A percentile compares a stretch with the other conserved stretches of the same genome.
Evolutionary conservation across 2,797 vertebrate species (phyloP).

Genomic region (Cossypha caffra): DNA sequence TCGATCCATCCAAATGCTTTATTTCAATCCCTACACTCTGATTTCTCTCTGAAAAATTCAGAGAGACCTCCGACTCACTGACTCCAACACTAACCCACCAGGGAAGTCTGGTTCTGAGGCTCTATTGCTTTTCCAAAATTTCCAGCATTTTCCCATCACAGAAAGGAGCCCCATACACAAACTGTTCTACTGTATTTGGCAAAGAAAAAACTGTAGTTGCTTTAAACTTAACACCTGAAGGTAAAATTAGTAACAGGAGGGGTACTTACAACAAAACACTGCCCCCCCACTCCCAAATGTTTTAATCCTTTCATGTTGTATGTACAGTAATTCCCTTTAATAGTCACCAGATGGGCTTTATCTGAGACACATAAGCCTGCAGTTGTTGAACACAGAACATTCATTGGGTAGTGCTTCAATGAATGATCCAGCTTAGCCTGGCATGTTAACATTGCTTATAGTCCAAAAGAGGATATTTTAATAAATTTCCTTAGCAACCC

Average conservation of each 20-base stretch:
- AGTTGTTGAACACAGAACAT: neutral
- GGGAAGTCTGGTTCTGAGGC: neutral
- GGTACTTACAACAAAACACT: slow-evolving; percentile 6
- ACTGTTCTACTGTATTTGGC: neutral
- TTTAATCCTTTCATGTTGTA: slow-evolving; percentile 32
- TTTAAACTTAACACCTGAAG: slow-evolving; percentile 46
- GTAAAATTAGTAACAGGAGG: slow-evolving; percentile 33
- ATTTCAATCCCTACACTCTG: no score
- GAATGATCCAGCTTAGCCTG: neutral
- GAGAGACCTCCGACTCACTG: no score
- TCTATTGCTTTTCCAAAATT: neutral
- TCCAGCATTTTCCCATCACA: neutral
- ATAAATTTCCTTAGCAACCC: neutral
- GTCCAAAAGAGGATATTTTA: neutral
- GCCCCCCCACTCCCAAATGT: neutral
- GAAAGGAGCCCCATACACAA: neutral
- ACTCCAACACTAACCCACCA: neutral
- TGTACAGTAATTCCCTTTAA: slow-evolving; percentile 53
- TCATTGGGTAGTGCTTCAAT: neutral
- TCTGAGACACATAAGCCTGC: neutral
- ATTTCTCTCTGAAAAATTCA: no score
- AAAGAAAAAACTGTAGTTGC: neutral
- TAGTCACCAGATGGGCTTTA: slow-evolving; percentile 51
- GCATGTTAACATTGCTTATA: neutral
- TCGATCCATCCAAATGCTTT: no score